phyloP scores from a whole-genome alignment of 2,888 invertebrate species.

The Oligia strigilis region DNA sequence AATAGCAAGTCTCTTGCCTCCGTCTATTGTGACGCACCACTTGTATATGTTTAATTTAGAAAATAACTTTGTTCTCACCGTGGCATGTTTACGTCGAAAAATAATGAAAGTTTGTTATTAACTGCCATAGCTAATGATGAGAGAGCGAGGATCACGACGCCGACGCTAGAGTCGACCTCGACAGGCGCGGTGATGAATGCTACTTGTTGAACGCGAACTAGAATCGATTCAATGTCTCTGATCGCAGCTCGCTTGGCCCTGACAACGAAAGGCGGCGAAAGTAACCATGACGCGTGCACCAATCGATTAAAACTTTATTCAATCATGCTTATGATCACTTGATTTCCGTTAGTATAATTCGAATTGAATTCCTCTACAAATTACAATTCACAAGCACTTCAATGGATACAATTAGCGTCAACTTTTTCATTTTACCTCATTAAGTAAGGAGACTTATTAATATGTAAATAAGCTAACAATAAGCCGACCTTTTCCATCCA shows the following conservation, averaged over 20 bases:
- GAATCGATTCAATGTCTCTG: conserved; percentile 75
- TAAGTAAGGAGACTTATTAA: conserved; percentile 6
- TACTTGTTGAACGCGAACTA: conserved; percentile 70
- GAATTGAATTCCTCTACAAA: conserved; percentile 40
- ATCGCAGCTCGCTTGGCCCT: conserved; percentile 76
- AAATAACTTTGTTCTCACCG: conserved; percentile 68
- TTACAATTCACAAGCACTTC: not conserved
- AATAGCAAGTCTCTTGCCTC: conserved; percentile 72
- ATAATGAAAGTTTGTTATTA: conserved; percentile 74
- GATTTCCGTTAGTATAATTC: conserved; percentile 54
- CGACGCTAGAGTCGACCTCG: conserved; percentile 74
- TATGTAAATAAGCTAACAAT: conserved; percentile 16
- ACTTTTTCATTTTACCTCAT: conserved; percentile 7
- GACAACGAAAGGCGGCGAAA: conserved; percentile 88
- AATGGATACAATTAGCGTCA: conserved; percentile 14
- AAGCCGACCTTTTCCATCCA: not conserved
- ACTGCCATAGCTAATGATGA: conserved; percentile 59
- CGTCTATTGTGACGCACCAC: conserved; percentile 74
- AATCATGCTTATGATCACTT: conserved; percentile 64
- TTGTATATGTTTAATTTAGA: conserved; percentile 68
- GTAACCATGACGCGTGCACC: conserved; percentile 80
- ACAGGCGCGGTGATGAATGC: conserved; percentile 74
- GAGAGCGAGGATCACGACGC: conserved; percentile 65
- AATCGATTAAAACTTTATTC: conserved; percentile 75
- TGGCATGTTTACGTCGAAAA: conserved; percentile 67